phyloP scores from a whole-genome alignment of 53 echinoderm and acorn worm genomes.

The Glandiceps talaboti region DNA sequence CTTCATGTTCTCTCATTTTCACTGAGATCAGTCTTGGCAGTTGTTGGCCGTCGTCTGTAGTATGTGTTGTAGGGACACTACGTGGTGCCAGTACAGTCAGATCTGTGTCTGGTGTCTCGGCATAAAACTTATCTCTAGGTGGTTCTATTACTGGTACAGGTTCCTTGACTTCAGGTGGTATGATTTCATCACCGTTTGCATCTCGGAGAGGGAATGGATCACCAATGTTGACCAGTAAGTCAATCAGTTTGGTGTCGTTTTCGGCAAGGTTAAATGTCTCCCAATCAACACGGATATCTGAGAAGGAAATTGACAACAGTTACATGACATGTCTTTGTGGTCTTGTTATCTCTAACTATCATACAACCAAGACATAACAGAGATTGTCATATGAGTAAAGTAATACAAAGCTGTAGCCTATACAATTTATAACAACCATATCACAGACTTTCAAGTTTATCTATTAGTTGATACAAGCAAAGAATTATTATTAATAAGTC shows the following conservation, averaged over 20 bases:
- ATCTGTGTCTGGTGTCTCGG: conserved; percentile 17
- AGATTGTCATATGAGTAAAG: too few species aligned
- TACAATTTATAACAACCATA: too few species aligned
- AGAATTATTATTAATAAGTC: too few species aligned
- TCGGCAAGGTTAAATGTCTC: conserved; percentile 64
- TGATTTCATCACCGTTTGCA: conserved; percentile 48
- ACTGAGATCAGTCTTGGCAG: conserved; percentile 38
- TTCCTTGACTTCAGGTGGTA: conserved; percentile 24
- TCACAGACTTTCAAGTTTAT: too few species aligned
- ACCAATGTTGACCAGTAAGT: conserved; percentile 66
- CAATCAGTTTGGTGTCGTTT: conserved; percentile 64
- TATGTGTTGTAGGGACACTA: neutral
- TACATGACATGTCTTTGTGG: too few species aligned
- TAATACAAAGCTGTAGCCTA: too few species aligned
- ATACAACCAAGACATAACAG: too few species aligned
- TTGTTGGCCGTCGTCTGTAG: conserved; percentile 4
- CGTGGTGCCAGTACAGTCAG: neutral
- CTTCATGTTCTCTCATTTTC: conserved; percentile 67
- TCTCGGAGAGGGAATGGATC: conserved; percentile 74
- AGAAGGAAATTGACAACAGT: too few species aligned
- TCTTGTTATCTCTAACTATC: too few species aligned
- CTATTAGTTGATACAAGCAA: too few species aligned
- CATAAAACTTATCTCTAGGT: conserved; percentile 3
- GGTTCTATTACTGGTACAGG: neutral
- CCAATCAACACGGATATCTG: conserved; percentile 94